phyloP scores from a whole-genome alignment of 2,113 vertebrate genomes.

The Zootoca vivipara region DNA sequence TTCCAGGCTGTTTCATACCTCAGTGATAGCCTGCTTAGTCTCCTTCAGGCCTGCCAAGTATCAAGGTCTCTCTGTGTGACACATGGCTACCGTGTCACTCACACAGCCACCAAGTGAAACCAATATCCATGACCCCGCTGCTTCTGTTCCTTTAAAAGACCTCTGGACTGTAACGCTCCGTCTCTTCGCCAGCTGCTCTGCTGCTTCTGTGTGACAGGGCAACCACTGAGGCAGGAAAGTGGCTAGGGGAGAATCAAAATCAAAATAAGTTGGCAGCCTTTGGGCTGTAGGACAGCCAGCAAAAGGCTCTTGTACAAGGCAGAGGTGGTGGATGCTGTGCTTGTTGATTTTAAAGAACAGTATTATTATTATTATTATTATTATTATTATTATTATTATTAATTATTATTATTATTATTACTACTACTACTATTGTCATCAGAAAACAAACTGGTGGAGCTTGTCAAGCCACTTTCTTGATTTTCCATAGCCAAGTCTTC shows the following conservation, averaged over 20 bases:
- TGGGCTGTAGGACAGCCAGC: background rate
- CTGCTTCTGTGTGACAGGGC: background rate
- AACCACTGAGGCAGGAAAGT: accelerated
- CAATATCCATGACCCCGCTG: background rate
- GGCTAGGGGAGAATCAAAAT: background rate
- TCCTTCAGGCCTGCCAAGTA: background rate
- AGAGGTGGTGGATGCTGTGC: background rate
- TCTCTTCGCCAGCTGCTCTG: background rate
- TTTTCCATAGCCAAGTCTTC: background rate
- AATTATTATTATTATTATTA: no score
- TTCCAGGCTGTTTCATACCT: background rate
- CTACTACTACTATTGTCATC: no score
- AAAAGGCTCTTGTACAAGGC: background rate
- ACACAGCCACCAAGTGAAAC: background rate
- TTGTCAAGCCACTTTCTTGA: background rate
- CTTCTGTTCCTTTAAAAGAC: slow-evolving; percentile 2
- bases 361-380: no score
- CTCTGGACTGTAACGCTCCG: background rate
- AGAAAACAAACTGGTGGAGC: no score
- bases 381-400: no score
- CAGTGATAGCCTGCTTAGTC: background rate
- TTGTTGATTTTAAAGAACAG: background rate
- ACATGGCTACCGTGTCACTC: background rate
- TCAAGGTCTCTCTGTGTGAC: slow-evolving; percentile 12
- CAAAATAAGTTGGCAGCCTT: accelerated